Conservation (phyloP, 2,113 vertebrate species). For the Acanthisitta chloris region DNA sequence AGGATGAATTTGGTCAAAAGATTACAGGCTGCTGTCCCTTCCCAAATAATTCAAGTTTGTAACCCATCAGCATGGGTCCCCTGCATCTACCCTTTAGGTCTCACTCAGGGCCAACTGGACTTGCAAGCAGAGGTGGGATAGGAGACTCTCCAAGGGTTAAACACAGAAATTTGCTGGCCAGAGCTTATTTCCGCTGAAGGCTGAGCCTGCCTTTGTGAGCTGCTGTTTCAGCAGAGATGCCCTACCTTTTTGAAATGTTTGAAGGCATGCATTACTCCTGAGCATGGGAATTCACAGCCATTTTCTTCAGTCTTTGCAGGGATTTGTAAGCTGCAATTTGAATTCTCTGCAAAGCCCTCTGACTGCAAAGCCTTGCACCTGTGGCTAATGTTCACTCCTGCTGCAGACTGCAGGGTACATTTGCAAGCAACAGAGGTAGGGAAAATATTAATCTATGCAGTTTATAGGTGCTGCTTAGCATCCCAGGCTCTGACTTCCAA, state of each 20-base stretch:
- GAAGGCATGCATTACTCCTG: neutral
- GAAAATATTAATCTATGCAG: neutral
- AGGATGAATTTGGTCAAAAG: neutral
- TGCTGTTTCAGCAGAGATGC: neutral
- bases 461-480: neutral
- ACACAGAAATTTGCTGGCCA: neutral
- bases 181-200: neutral
- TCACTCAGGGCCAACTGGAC: neutral
- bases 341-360: neutral
- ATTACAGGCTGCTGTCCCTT: neutral
- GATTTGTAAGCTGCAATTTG: neutral
- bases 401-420: neutral
- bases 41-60: neutral
- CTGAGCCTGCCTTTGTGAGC: neutral
- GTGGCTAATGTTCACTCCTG: neutral
- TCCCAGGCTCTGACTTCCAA: neutral
- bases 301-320: neutral
- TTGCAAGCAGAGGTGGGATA: fast-evolving
- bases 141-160: neutral
- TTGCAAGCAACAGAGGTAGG: neutral
- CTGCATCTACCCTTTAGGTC: neutral
- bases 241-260: neutral
- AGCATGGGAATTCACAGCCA: neutral
- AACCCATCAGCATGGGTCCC: neutral
- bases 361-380: neutral